Base-by-base conservation (phyloP, 2,113 vertebrate genomes). In the Cardinalis cardinalis region DNA sequence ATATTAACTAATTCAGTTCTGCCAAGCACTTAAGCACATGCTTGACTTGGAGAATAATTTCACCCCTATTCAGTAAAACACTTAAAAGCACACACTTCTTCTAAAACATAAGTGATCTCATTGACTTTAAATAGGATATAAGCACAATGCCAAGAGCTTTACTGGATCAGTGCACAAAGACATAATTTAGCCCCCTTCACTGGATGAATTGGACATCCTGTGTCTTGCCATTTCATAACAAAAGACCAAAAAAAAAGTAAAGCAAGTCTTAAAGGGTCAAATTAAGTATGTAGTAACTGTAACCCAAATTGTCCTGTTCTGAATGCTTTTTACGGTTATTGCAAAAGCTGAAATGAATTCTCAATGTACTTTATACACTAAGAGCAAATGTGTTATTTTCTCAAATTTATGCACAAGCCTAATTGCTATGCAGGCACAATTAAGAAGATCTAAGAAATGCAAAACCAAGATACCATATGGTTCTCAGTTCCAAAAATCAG, bases 371-470 rank as follows among this genome's bases (percentile, higher is more conserved):
- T 93, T 65, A 61, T 48, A 81, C 48, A 85, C 59, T 48, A 81
- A 84, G 48, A 93, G 86, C 40, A 94, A 84, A 89, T 44, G 34
- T 2, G 13, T 93, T 92, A 84, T 94, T 95, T 93, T 48, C 69
- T 86, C 68, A 73, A 94, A 94, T 94, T 79, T 96, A 95, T 97
- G 88, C 70, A 91, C 63, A 90, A 95, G 55, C 26, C 58, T 97
- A 97, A 97, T 95, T 96, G 83, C 78, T 93, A 95, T 95, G 93
- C 94, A 96, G 49, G 72, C 86, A 59, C 81, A 95, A 95, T 94
- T 96, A 95, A 85, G 74, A 93, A 96, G 95, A 97, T 94, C 92
- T 96, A 96, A 96, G 93, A 96, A 95, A 95, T 77, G 81, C 84
- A 96, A 97, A 97, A 92, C 41, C 44, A 92, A 94, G 65, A 94